Evolutionary conservation across 2,113 vertebrate species (phyloP).

Genomic region (Myotis brandtii): DNA sequence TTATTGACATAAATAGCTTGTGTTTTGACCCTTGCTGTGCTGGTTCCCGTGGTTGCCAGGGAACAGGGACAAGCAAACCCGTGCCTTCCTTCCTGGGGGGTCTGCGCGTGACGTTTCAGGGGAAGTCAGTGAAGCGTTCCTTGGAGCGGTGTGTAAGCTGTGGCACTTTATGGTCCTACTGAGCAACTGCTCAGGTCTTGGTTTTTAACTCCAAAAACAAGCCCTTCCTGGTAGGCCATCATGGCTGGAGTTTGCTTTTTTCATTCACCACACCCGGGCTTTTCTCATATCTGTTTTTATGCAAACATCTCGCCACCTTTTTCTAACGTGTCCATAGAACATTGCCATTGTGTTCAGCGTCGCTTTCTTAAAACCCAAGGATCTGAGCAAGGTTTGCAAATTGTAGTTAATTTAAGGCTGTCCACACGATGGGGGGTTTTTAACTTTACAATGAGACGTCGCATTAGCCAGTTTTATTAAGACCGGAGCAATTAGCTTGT

Average conservation of each 20-base stretch:
- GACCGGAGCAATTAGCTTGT: constrained; percentile 48
- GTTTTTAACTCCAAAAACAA: neutral
- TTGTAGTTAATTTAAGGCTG: constrained; percentile 57
- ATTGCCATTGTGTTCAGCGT: constrained; percentile 52
- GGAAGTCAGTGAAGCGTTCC: neutral
- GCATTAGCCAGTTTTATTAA: constrained; percentile 57
- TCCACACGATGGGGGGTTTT: neutral
- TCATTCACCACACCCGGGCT: constrained; percentile 12
- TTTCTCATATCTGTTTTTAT: constrained; percentile 20
- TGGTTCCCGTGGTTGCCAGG: constrained; percentile 1
- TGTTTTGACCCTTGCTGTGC: neutral
- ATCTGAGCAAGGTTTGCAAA: constrained; percentile 54
- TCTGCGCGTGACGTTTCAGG: neutral
- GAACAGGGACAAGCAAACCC: neutral
- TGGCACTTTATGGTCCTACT: neutral
- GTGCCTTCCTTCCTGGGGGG: neutral
- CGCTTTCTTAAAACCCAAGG: constrained; percentile 44
- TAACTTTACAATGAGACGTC: constrained; percentile 54
- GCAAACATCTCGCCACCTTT: constrained; percentile 39
- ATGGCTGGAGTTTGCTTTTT: constrained; percentile 40
- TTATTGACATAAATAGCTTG: constrained; percentile 23
- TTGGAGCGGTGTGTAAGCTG: neutral
- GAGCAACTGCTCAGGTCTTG: neutral
- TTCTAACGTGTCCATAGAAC: constrained; percentile 35
- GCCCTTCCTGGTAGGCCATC: neutral